Percentiles rank a stretch among this genome's conserved stretches.
These are phyloP conservation scores for Lophochroa leadbeateri DNA, from an alignment of 2,113 vertebrate species.

Conservation along the genomic window DNA sequence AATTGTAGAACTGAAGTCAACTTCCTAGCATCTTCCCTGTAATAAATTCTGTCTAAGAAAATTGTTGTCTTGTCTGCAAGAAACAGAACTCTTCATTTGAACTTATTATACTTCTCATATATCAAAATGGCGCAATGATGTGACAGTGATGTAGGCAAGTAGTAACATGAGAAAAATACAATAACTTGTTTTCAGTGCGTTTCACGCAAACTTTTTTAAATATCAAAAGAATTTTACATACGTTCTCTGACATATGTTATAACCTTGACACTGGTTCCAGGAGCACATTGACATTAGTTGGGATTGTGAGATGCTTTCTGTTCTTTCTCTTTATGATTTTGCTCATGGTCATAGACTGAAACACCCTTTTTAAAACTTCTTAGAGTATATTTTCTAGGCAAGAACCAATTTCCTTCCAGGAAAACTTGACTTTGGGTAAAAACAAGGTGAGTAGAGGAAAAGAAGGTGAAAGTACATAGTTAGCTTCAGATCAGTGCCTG, in stretches of 20 bases:
- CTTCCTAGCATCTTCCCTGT: background rate
- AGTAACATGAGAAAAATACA: background rate
- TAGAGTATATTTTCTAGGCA: background rate
- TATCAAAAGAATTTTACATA: background rate
- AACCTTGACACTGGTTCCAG: background rate
- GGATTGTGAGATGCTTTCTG: background rate
- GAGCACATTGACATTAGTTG: background rate
- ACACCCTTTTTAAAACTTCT: background rate
- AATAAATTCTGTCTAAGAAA: background rate
- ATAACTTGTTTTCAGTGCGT: background rate
- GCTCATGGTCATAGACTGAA: background rate
- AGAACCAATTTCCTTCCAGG: background rate
- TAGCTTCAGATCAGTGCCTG: background rate
- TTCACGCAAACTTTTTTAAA: background rate
- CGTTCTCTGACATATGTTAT: background rate
- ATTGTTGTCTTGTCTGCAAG: background rate
- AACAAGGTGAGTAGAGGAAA: background rate
- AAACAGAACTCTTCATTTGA: background rate
- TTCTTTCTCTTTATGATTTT: background rate
- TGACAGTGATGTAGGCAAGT: background rate
- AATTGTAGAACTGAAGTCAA: background rate
- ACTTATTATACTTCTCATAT: background rate
- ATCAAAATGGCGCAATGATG: background rate
- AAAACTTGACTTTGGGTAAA: background rate
- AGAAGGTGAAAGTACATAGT: background rate